These are phyloP conservation scores for Artibeus jamaicensis DNA, from an alignment of 2,797 vertebrate genomes.

Conservation along the genomic window DNA sequence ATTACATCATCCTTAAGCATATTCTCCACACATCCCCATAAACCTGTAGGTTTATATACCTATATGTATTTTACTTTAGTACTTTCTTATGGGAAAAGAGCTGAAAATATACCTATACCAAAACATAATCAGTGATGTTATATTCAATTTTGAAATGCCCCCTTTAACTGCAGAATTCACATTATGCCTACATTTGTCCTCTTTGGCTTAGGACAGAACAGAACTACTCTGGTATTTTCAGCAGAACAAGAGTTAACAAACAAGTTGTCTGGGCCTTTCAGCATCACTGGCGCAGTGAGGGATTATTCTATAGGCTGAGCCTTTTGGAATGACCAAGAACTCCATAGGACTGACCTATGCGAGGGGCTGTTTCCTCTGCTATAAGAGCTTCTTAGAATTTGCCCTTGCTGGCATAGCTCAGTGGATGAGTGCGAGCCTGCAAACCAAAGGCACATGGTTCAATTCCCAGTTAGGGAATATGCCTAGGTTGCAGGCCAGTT, in stretches of 20 bases:
- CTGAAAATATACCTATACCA: not conserved
- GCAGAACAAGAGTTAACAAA: not conserved
- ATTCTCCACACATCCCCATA: not conserved
- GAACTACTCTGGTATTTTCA: not conserved
- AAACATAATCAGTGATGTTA: not conserved
- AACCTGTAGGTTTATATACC: not conserved
- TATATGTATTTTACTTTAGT: not conserved
- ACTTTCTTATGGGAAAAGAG: not conserved
- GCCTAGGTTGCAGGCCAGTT: too few relatives aligned
- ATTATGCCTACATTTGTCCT: not conserved
- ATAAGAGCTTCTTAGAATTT: not conserved
- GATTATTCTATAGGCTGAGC: not conserved
- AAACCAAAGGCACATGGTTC: too few relatives aligned
- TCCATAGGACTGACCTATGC: not conserved
- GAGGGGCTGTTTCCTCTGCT: not conserved
- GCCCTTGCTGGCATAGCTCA: too few relatives aligned
- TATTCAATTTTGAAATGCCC: not conserved
- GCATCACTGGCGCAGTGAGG: accelerated
- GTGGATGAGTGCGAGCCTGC: too few relatives aligned
- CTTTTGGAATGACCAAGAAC: not conserved
- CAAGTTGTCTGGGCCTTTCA: accelerated
- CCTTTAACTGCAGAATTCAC: not conserved
- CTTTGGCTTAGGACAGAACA: not conserved
- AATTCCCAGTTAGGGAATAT: too few relatives aligned
- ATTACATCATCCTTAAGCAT: not conserved